Percentiles rank a stretch among this genome's conserved stretches.
Conservation (phyloP, 2,888 invertebrate species). For the Listrodromus nycthemerus region DNA sequence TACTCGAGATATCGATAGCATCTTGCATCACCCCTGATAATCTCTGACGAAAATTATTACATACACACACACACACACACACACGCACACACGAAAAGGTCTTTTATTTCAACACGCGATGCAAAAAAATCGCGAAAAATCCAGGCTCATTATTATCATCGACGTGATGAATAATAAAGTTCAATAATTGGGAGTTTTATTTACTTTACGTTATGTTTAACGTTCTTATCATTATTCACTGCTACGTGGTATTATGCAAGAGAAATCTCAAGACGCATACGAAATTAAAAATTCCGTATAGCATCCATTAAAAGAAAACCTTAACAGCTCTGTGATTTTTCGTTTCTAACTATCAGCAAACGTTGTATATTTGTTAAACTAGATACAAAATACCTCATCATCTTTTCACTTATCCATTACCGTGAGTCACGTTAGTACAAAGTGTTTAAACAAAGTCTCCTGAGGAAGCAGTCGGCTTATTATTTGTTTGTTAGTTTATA, state of each 20-base stretch:
- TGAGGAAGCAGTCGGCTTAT: background rate
- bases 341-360: background rate
- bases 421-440: background rate
- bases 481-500: background rate
- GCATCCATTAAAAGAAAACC: background rate
- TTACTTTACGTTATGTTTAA: background rate
- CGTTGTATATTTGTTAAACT: background rate
- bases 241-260: background rate
- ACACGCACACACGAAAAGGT: background rate
- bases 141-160: background rate
- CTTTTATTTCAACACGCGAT: background rate
- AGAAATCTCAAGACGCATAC: background rate
- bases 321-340: background rate
- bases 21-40: constrained; percentile 27
- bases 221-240: constrained; percentile 29
- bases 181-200: background rate
- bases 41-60: background rate
- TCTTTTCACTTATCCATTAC: background rate
- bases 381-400: background rate
- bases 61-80: background rate
- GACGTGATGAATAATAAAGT: background rate
- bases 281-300: background rate
- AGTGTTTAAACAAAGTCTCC: background rate
- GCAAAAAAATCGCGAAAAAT: background rate
- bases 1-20: constrained; percentile 2